phyloP scores from a whole-genome alignment of 2,888 invertebrate genomes.

The Pterostichus madidus region DNA sequence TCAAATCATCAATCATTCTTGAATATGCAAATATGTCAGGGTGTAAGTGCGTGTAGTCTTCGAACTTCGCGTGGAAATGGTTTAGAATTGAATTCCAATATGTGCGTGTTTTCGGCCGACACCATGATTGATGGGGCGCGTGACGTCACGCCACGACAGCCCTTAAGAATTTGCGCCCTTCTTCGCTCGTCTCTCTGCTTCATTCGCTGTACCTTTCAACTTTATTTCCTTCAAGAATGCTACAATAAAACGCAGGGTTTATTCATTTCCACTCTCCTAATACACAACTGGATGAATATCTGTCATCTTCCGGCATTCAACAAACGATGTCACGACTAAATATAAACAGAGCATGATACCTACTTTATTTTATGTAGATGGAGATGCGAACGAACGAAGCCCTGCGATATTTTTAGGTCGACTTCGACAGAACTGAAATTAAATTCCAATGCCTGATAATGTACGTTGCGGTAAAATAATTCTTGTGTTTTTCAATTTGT shows the following conservation, averaged over 20 bases:
- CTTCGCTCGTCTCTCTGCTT: neutral
- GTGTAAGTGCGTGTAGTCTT: conserved; percentile 67
- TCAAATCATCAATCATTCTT: conserved; percentile 66
- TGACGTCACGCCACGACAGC: conserved; percentile 59
- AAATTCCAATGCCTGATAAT: conserved; percentile 17
- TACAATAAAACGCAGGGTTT: conserved; percentile 45
- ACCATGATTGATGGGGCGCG: conserved; percentile 65
- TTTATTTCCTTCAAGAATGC: conserved; percentile 48
- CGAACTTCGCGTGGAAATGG: conserved; percentile 66
- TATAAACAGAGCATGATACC: conserved; percentile 4
- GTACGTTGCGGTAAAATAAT: conserved; percentile 44
- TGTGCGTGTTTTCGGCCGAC: conserved; percentile 64
- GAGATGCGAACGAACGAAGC: neutral
- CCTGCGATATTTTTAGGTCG: neutral
- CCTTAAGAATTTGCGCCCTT: conserved; percentile 47
- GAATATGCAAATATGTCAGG: conserved; percentile 67
- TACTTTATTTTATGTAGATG: conserved; percentile 4
- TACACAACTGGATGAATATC: conserved; percentile 14
- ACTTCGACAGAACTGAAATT: conserved; percentile 5
- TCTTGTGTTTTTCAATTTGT: conserved; percentile 42
- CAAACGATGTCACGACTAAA: neutral
- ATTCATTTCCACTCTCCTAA: conserved; percentile 14
- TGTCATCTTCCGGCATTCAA: conserved; percentile 12
- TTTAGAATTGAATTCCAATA: conserved; percentile 67
- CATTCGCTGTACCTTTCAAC: conserved; percentile 15